phyloP scores from a whole-genome alignment of 2,888 invertebrate genomes.

The Coelopa pilipes region DNA sequence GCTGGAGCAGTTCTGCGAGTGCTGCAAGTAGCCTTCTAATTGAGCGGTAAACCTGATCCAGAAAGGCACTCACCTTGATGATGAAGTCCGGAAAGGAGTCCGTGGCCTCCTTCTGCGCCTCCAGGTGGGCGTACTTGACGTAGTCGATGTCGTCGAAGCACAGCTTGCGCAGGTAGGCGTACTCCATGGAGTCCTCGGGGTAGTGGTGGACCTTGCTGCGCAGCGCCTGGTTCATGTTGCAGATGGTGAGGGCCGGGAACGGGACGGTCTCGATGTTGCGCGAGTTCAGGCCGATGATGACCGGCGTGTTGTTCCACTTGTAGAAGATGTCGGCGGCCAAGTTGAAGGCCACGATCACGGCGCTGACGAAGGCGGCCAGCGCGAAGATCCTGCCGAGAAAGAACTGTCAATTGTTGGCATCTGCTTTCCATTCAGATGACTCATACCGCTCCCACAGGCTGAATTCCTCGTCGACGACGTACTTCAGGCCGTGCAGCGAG shows the following conservation, averaged over 20 bases:
- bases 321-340: conserved; percentile 77
- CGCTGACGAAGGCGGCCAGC: conserved; percentile 74
- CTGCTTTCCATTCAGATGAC: neutral
- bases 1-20: conserved; percentile 78
- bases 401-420: neutral
- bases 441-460: conserved; percentile 50
- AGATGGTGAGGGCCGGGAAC: conserved; percentile 85
- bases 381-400: conserved; percentile 73
- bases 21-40: conserved; percentile 66
- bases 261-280: conserved; percentile 75
- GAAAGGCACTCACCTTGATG: conserved; percentile 34
- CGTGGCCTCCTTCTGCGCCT: conserved; percentile 35
- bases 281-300: conserved; percentile 81
- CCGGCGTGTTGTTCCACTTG: conserved; percentile 79
- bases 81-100: conserved; percentile 55
- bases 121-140: conserved; percentile 40
- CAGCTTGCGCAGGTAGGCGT: conserved; percentile 59
- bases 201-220: conserved; percentile 64
- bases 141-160: conserved; percentile 52
- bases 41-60: neutral
- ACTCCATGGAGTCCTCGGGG: conserved; percentile 68
- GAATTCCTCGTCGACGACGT: conserved; percentile 70
- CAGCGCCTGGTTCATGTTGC: conserved; percentile 84
- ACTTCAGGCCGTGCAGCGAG: conserved; percentile 79
- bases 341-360: conserved; percentile 74